A percentile compares a stretch with the other conserved stretches of the same genome.
Conservation (phyloP, 2,888 invertebrate genomes). For the Pseudococcus jackbeardsleyi region DNA sequence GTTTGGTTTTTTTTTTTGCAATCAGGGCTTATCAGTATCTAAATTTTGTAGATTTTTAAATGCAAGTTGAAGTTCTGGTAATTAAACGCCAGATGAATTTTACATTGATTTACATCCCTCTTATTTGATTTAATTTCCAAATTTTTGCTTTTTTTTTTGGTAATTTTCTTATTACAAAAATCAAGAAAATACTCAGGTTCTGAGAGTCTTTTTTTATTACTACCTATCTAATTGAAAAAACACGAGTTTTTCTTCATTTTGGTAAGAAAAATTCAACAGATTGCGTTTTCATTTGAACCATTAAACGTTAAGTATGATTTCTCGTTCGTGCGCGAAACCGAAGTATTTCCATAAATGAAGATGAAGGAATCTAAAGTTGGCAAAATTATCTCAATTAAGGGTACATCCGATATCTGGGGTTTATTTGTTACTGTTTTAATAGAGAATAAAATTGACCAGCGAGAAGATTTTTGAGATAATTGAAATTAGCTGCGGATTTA, state of each 20-base stretch:
- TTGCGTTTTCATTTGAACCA: neutral
- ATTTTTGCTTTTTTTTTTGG: too few species aligned
- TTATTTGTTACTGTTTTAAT: neutral
- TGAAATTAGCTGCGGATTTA: neutral
- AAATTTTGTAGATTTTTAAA: too few species aligned
- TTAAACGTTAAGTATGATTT: neutral
- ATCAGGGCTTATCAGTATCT: too few species aligned
- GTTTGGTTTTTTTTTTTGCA: too few species aligned
- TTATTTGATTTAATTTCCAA: too few species aligned
- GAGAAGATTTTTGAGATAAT: neutral
- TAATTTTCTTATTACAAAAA: too few species aligned
- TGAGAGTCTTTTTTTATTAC: too few species aligned
- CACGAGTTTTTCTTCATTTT: neutral
- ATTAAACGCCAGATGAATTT: too few species aligned
- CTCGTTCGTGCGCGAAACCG: neutral
- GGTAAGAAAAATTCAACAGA: conserved; percentile 6
- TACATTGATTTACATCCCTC: too few species aligned
- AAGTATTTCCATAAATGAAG: neutral
- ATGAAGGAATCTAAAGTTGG: neutral
- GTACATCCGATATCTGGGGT: neutral
- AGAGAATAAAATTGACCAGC: neutral
- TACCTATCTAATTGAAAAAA: neutral
- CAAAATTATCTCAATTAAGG: conserved; percentile 12
- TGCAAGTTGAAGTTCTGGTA: too few species aligned
- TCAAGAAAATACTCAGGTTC: too few species aligned